These are phyloP conservation scores for Amphimedon queenslandica DNA, from an alignment of 37 sponge, comb jelly and placozoan species.

Conservation along the genomic window DNA sequence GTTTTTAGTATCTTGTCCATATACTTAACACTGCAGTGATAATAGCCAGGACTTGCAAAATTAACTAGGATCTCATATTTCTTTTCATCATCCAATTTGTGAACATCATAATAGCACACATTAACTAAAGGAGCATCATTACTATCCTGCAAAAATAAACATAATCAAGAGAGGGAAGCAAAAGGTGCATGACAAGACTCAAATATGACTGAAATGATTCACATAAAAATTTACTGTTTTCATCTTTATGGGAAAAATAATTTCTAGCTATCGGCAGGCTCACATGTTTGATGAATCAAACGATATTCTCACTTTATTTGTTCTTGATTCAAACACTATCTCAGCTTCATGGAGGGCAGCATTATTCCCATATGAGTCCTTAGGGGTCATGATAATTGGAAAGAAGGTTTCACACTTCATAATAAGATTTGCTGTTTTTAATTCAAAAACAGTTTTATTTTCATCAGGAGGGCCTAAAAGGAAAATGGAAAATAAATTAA, in stretches of 20 bases:
- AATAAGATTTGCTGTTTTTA: slow-evolving; percentile 9
- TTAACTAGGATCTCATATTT: slow-evolving; percentile 25
- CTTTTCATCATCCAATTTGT: slow-evolving; percentile 3
- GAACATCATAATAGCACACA: background rate
- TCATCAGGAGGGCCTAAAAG: slow-evolving; percentile 5
- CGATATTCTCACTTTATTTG: no score
- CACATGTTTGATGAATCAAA: no score
- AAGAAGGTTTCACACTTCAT: slow-evolving; percentile 7
- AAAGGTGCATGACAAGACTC: no score
- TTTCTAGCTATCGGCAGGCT: no score
- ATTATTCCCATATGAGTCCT: slow-evolving; percentile 28
- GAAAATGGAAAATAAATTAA: no score
- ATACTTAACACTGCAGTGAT: slow-evolving; percentile 24
- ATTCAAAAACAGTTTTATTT: slow-evolving; percentile 11
- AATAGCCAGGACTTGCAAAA: slow-evolving; percentile 18
- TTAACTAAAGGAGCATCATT: background rate
- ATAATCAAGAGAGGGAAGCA: no score
- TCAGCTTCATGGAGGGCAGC: no score
- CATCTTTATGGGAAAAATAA: no score
- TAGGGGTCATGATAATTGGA: slow-evolving; percentile 13
- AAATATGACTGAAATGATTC: no score
- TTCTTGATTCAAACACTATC: no score
- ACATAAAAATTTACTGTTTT: no score
- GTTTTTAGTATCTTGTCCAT: slow-evolving; percentile 11
- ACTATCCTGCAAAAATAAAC: no score